A percentile compares a stretch with the other conserved stretches of the same genome.
These are phyloP conservation scores for Lagodon rhomboides DNA, from an alignment of 2,797 vertebrate species.

Conservation along the genomic window DNA sequence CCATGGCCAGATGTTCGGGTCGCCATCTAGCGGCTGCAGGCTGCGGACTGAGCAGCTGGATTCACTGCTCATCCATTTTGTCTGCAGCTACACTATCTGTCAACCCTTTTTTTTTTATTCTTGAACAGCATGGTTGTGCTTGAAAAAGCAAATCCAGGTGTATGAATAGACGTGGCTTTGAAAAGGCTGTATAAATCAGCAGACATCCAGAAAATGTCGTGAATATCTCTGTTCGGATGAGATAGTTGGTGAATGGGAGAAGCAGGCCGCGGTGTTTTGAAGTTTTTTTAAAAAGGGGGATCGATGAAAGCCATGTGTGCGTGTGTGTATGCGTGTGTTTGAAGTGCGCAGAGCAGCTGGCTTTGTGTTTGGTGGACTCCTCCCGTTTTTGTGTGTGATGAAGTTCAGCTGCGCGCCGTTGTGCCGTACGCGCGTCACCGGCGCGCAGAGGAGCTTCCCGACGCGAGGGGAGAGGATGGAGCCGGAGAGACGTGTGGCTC, in stretches of 20 bases:
- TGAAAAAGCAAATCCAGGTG: neutral
- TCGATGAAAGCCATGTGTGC: slow-evolving; percentile 48
- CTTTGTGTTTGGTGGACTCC: slow-evolving; percentile 74
- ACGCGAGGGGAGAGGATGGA: slow-evolving; percentile 50
- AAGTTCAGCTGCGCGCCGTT: slow-evolving; percentile 76
- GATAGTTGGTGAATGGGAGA: neutral
- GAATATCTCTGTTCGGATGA: neutral
- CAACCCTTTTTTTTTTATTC: neutral
- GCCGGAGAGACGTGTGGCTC: slow-evolving; percentile 66
- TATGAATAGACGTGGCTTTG: neutral
- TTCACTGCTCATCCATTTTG: slow-evolving; percentile 34
- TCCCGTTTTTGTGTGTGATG: slow-evolving; percentile 74
- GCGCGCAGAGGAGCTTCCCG: slow-evolving; percentile 71
- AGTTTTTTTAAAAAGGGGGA: slow-evolving; percentile 18
- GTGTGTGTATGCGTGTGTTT: slow-evolving; percentile 21
- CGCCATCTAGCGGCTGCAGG: slow-evolving; percentile 69
- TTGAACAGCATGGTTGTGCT: neutral
- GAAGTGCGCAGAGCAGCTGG: slow-evolving; percentile 71
- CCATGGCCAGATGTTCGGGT: slow-evolving; percentile 47
- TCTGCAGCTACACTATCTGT: slow-evolving; percentile 8
- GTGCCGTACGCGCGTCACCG: slow-evolving; percentile 72
- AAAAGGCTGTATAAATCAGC: neutral
- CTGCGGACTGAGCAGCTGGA: slow-evolving; percentile 49
- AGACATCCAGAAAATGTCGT: too few species aligned
- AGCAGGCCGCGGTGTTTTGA: slow-evolving; percentile 23